These are phyloP conservation scores for Diogma glabrata DNA, from an alignment of 2,888 invertebrate genomes.

Conservation along the genomic window DNA sequence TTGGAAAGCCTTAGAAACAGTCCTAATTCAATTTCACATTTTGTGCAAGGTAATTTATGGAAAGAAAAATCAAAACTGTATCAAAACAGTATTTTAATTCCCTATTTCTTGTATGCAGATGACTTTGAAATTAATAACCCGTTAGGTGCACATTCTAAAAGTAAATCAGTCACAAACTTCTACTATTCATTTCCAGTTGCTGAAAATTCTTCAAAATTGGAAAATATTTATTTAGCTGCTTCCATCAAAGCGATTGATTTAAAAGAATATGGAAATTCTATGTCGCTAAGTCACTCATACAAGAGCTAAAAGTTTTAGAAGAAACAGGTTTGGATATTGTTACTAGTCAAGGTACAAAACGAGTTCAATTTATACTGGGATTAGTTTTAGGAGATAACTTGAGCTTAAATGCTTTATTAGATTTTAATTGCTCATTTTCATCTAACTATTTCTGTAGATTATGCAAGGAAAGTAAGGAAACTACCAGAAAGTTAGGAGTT, in stretches of 20 bases:
- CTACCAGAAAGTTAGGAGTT: no score
- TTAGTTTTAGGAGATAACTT: not conserved
- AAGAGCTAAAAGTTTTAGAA: no score
- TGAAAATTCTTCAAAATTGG: no score
- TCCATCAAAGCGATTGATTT: not conserved
- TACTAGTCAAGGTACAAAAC: not conserved
- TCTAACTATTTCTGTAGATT: not conserved
- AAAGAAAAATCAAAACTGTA: no score
- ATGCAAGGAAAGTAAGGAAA: not conserved
- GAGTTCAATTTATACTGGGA: not conserved
- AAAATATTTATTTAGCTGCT: no score
- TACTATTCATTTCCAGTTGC: no score
- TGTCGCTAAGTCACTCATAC: no score
- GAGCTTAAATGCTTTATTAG: no score
- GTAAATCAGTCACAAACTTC: no score
- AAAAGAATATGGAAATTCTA: slow-evolving; percentile 5
- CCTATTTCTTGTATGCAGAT: not conserved
- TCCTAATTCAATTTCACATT: not conserved
- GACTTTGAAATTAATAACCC: no score
- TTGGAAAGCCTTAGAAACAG: not conserved
- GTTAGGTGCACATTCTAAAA: no score
- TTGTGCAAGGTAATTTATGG: slow-evolving; percentile 1
- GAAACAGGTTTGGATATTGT: not conserved
- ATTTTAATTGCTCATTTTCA: not conserved
- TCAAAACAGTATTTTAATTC: not conserved